A percentile compares a stretch with the other conserved stretches of the same genome.
These are phyloP conservation scores for Stenichneumon culpator DNA, from an alignment of 2,888 invertebrate species.

Conservation along the genomic window DNA sequence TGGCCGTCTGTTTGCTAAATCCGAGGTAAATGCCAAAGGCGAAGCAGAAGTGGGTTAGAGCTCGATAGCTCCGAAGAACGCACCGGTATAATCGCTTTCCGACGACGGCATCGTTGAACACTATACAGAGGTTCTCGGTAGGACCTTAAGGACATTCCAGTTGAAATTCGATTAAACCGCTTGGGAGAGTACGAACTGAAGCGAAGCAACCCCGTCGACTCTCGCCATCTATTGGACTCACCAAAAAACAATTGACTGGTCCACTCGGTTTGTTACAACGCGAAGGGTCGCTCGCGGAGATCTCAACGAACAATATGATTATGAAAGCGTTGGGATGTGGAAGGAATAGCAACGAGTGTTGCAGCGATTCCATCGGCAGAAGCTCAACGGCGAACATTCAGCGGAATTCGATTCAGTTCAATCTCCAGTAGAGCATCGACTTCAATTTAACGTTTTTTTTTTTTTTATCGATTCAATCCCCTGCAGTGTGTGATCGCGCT, in stretches of 20 bases:
- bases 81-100: slow-evolving; percentile 24
- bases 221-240: background rate
- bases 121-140: background rate
- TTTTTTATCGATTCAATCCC: background rate
- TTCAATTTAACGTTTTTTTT: background rate
- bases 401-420: background rate
- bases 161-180: slow-evolving; percentile 18
- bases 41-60: background rate
- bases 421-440: background rate
- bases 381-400: background rate
- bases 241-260: background rate
- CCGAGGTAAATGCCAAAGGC: background rate
- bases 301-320: background rate
- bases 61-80: background rate
- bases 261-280: background rate
- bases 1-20: too few relatives aligned
- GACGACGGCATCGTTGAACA: background rate
- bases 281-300: background rate
- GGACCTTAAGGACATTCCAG: background rate
- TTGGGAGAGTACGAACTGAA: background rate
- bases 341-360: slow-evolving; percentile 27
- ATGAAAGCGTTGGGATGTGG: background rate
- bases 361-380: background rate
- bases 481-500: too few relatives aligned
- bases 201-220: background rate